Evolutionary conservation across 2,888 invertebrate species (phyloP).

Genomic region (Dascillus cervinus): DNA sequence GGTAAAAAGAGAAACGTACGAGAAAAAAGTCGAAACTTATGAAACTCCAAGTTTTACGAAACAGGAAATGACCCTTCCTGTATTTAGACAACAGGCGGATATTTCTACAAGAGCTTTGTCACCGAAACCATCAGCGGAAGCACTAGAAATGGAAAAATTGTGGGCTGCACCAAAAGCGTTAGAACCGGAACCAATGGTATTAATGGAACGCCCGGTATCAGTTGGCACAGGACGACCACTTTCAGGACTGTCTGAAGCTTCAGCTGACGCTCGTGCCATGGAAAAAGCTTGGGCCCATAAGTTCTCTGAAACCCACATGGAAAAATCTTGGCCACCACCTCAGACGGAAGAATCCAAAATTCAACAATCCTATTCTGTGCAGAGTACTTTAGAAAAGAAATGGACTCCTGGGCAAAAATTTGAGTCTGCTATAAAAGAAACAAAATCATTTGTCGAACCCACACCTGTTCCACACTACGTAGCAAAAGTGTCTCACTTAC

Average conservation of each 20-base stretch:
- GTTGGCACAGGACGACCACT: constrained; percentile 26
- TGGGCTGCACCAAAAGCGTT: constrained; percentile 48
- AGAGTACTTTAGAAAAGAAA: constrained; percentile 36
- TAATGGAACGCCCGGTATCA: constrained; percentile 16
- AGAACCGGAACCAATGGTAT: constrained; percentile 33
- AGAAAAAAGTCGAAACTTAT: constrained; percentile 18
- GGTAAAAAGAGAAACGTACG: constrained; percentile 10
- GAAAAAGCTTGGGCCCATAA: constrained; percentile 51
- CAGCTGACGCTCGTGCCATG: constrained; percentile 47
- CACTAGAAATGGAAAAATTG: constrained; percentile 58
- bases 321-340: constrained; percentile 47
- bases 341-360: constrained; percentile 30
- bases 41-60: constrained; percentile 14
- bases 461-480: constrained; percentile 28
- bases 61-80: constrained; percentile 15
- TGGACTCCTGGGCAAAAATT: constrained; percentile 33
- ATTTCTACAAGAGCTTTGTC: constrained; percentile 40
- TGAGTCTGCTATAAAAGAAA: constrained; percentile 24
- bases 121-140: constrained; percentile 56
- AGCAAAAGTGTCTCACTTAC: constrained; percentile 40
- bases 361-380: constrained; percentile 35
- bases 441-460: constrained; percentile 20
- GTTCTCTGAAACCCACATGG: constrained; percentile 39
- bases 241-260: constrained; percentile 42
- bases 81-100: constrained; percentile 31